Conservation (phyloP, 2,113 vertebrate genomes). For the Sander vitreus region DNA sequence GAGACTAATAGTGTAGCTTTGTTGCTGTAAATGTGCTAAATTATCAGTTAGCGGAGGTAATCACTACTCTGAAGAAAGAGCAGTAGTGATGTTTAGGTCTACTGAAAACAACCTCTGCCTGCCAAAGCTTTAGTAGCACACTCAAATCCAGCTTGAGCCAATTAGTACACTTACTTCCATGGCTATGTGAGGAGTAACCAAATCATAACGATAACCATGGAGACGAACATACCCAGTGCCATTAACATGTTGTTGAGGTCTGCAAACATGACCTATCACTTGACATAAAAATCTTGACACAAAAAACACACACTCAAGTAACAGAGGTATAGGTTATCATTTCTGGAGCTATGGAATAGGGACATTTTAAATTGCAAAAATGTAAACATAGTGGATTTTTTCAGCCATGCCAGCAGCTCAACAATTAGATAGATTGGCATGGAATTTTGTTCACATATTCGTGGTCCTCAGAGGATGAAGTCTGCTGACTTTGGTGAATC, state of each 20-base stretch:
- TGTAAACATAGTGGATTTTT: neutral
- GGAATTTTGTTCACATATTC: neutral
- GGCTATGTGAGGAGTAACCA: conserved; percentile 15
- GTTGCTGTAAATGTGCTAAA: neutral
- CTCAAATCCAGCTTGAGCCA: conserved; percentile 45
- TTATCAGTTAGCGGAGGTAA: conserved; percentile 32
- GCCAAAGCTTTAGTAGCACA: conserved; percentile 56
- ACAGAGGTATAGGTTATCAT: neutral
- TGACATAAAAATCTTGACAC: neutral
- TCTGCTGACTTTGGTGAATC: neutral
- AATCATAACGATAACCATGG: conserved; percentile 28
- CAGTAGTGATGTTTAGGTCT: conserved; percentile 51
- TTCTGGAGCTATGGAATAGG: neutral
- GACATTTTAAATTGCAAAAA: neutral
- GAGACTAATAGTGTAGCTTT: neutral
- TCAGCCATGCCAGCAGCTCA: neutral
- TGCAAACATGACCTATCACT: conserved; percentile 8
- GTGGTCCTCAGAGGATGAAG: neutral
- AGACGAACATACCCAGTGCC: conserved; percentile 35
- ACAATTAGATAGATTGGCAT: neutral
- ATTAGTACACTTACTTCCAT: conserved; percentile 8
- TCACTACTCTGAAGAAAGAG: conserved; percentile 20
- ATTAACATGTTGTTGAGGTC: conserved; percentile 53
- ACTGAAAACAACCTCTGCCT: conserved; percentile 28
- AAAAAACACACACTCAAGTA: conserved; percentile 3